These are phyloP conservation scores for Noctua fimbriata DNA, from an alignment of 2,888 invertebrate genomes.

Conservation along the genomic window DNA sequence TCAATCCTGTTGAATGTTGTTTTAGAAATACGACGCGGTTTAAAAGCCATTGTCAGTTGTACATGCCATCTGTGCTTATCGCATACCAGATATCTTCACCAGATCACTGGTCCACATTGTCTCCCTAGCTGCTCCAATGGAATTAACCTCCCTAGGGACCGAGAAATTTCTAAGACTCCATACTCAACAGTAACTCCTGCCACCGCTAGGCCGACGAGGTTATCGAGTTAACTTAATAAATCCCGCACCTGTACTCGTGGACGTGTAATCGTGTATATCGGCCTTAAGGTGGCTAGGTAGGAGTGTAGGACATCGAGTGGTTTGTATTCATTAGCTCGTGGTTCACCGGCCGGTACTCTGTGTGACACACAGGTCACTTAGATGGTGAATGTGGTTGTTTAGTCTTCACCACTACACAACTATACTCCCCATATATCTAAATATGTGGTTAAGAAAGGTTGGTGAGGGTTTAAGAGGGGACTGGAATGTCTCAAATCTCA, in stretches of 20 bases:
- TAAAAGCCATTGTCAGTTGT: no score
- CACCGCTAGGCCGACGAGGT: not conserved
- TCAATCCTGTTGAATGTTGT: no score
- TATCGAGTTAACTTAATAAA: not conserved
- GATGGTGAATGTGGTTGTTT: conserved; percentile 6
- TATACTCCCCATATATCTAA: not conserved
- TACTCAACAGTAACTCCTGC: not conserved
- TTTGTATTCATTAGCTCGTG: conserved; percentile 76
- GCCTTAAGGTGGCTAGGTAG: conserved; percentile 20
- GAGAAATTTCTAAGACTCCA: not conserved
- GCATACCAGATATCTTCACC: not conserved
- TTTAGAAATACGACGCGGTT: no score
- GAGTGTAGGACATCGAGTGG: conserved; percentile 69
- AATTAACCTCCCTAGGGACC: not conserved
- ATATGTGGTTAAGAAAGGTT: not conserved
- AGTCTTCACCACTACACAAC: not conserved
- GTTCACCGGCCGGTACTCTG: conserved; percentile 54
- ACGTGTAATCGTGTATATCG: conserved; percentile 9
- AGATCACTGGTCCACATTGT: not conserved
- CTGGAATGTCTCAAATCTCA: not conserved
- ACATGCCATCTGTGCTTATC: no score
- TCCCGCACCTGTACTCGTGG: not conserved
- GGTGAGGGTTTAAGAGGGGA: not conserved
- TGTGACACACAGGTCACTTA: conserved; percentile 36
- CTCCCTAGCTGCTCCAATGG: not conserved